phyloP scores from a whole-genome alignment of 37 sponge, comb jelly and placozoan genomes.

The Halisarca cf. caerulea region DNA sequence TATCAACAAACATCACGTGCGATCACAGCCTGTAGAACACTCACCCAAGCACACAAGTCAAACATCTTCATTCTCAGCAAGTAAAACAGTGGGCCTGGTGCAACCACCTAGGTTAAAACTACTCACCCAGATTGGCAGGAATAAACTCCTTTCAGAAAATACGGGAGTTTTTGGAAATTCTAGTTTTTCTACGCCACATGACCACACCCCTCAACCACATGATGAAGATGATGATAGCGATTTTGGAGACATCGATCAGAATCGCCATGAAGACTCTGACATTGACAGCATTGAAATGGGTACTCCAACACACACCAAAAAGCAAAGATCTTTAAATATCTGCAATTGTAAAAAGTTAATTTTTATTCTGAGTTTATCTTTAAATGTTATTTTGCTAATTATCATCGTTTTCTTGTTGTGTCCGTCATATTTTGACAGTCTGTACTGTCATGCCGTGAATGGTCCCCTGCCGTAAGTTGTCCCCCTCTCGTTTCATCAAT shows the following conservation, averaged over 20 bases:
- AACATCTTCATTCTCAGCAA: neutral
- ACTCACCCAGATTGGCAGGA: neutral
- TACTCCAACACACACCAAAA: neutral
- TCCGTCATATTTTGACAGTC: neutral
- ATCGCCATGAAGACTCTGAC: neutral
- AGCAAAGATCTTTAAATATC: too few relatives aligned
- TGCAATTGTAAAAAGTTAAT: neutral
- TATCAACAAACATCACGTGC: neutral
- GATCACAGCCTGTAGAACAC: neutral
- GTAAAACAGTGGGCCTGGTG: neutral
- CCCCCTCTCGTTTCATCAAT: too few relatives aligned
- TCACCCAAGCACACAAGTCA: neutral
- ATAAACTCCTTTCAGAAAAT: neutral
- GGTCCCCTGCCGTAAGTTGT: too few relatives aligned
- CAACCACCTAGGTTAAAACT: slow-evolving; percentile 6
- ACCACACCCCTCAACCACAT: too few relatives aligned
- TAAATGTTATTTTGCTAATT: neutral
- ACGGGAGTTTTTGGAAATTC: neutral
- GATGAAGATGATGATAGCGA: slow-evolving; percentile 2
- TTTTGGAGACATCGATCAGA: neutral
- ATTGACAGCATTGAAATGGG: neutral
- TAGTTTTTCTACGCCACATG: too few relatives aligned
- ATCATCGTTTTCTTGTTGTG: neutral
- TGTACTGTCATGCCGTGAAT: too few relatives aligned
- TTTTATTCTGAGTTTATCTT: neutral